Conservation (phyloP, 2,113 vertebrate genomes). For the Indri indri region DNA sequence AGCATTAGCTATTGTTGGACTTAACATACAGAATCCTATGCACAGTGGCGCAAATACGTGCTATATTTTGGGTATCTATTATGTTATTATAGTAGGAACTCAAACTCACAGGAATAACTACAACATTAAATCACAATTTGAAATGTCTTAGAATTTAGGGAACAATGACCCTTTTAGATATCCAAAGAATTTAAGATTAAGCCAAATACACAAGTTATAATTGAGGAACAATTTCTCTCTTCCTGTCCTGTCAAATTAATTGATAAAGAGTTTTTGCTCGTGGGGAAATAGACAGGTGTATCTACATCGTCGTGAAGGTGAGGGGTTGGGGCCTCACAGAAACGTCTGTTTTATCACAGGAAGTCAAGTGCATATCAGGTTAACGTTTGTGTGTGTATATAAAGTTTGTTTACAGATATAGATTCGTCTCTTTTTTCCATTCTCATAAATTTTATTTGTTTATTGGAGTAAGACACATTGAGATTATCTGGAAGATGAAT, state of each 20-base stretch:
- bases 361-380: neutral
- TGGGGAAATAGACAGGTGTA: neutral
- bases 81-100: neutral
- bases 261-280: neutral
- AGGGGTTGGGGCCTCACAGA: neutral
- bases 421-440: conserved; percentile 41
- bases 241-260: neutral
- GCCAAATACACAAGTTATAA: neutral
- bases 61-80: neutral
- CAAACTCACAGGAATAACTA: neutral
- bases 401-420: conserved; percentile 38
- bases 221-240: conserved; percentile 1
- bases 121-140: neutral
- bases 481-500: conserved; percentile 69
- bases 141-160: neutral
- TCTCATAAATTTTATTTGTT: conserved; percentile 69
- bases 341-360: neutral
- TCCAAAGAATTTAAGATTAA: neutral
- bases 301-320: neutral
- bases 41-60: rapidly evolving
- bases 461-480: conserved; percentile 48
- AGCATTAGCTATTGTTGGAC: neutral
- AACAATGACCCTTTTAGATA: neutral
- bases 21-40: too few species aligned
- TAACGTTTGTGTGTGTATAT: neutral